Evolutionary conservation across 37 sponge, comb jelly and placozoan genomes (phyloP), one percentile per base, ranked within the genome.

Genomic region (Haliclona indistincta): DNA sequence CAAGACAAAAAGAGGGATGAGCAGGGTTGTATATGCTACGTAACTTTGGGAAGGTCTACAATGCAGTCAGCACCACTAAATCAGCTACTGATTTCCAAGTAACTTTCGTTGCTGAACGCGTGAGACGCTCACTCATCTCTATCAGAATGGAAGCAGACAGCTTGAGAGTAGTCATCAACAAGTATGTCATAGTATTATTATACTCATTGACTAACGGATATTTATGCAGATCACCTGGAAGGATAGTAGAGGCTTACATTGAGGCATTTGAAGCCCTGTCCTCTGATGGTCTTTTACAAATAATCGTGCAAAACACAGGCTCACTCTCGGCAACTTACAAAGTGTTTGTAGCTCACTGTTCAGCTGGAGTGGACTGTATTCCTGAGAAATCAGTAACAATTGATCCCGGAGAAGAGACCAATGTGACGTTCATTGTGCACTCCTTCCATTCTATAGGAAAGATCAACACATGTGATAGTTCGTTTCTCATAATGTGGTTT

Each of bases 251-350:
- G 44, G 73, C 82, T 1, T 85, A 68, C 55, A 77, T 88, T 71
- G 79, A 88, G 2, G 23, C 81, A 36, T 93, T 93, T 85, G 86
- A 93, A 40, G 86, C 93, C 30, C 75, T 93, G 0, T 75, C 89
- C 32, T 44, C 66, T 11, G 64, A 73, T 43, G 93, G 93, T 2
- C 33, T 72, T 10, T 77, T 93, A 1, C 43, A 39, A 13, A 79
- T 77, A 5, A 38, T 84, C 28, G 56, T 89, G 2, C 89, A 88
- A 54, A 93, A 93, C 56, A 88, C 63, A 23, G 94, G 94, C 23
- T 53, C 36, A 23, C 28, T 86, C 39, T 81, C 86, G 26, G 75
- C 94, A 5, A 56, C 77, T 0, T 93, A 89, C 62, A 71, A 87
- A 83, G 83, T 91, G 39, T 85, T 63, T 32, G 76, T 91, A 42